Evolutionary conservation across 2,797 vertebrate genomes (phyloP).

Genomic region (Lindbergichthys nudifrons): DNA sequence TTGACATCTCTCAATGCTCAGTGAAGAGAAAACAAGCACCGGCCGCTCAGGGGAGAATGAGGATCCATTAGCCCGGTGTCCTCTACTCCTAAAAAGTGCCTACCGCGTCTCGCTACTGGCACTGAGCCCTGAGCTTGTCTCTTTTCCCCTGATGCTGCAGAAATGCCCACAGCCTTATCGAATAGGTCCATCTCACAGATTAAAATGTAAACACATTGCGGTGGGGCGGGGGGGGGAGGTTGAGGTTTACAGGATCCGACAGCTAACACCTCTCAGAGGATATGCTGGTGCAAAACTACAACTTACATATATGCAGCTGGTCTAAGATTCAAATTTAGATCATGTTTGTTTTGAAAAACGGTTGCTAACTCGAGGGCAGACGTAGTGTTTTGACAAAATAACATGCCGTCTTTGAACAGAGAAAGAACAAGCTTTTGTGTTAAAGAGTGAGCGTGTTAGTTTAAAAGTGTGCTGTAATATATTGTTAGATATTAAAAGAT

Average conservation of each 20-base stretch:
- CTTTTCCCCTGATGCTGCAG: conserved; percentile 60
- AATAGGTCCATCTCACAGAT: conserved; percentile 69
- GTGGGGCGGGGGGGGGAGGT: conserved; percentile 44
- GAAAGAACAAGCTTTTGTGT: too few species aligned
- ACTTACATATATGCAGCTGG: conserved; percentile 5
- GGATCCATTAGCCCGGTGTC: conserved; percentile 63
- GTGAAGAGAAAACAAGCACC: conserved; percentile 32
- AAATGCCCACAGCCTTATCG: conserved; percentile 73
- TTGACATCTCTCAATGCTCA: conserved; percentile 39
- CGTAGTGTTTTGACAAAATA: neutral
- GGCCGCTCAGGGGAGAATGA: conserved; percentile 35
- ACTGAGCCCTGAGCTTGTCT: conserved; percentile 49
- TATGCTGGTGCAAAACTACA: conserved; percentile 36
- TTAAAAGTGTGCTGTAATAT: neutral
- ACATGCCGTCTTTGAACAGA: neutral
- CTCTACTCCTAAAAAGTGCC: conserved; percentile 52
- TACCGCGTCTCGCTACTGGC: conserved; percentile 57
- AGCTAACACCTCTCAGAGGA: conserved; percentile 41
- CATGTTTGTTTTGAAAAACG: conserved; percentile 8
- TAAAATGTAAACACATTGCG: conserved; percentile 78
- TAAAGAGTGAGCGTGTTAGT: neutral
- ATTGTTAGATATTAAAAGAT: neutral
- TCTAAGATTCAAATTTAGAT: conserved; percentile 33
- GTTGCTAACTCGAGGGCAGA: neutral
- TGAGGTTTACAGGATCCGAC: conserved; percentile 46